Percentiles rank a stretch among this genome's conserved stretches.
Evolutionary conservation across 2,113 vertebrate species (phyloP).

Genomic region (Leucosticte australis): DNA sequence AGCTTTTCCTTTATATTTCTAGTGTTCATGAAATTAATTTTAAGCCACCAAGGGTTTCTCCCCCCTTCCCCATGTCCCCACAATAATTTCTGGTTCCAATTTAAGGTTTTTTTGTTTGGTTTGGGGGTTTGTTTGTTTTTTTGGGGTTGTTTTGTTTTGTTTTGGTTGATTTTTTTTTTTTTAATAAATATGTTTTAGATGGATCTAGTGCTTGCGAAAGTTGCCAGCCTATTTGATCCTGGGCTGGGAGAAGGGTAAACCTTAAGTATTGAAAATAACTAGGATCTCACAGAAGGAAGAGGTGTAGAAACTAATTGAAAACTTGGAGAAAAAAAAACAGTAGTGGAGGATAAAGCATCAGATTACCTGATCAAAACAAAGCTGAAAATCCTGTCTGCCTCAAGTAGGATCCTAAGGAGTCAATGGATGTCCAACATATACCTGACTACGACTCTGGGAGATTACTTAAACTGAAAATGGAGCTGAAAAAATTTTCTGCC

Average conservation of each 20-base stretch:
- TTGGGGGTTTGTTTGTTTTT: neutral
- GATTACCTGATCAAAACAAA: neutral
- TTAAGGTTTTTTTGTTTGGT: neutral
- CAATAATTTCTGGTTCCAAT: constrained; percentile 38
- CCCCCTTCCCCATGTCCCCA: neutral
- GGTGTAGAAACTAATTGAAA: neutral
- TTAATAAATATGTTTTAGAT: constrained; percentile 2
- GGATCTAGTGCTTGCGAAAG: neutral
- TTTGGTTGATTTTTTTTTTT: neutral
- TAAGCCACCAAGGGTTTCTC: constrained; percentile 1
- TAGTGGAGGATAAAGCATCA: neutral
- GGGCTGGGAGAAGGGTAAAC: neutral
- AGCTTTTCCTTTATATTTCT: constrained; percentile 32
- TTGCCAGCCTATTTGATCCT: neutral
- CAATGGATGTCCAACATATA: neutral
- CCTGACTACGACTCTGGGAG: neutral
- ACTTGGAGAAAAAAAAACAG: neutral
- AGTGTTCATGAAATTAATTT: constrained; percentile 39
- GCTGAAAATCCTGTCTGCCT: neutral
- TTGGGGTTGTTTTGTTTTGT: neutral
- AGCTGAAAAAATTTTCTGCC: neutral
- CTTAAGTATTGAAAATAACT: neutral
- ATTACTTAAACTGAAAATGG: neutral
- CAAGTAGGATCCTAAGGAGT: neutral
- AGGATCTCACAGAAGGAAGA: neutral